Evolutionary conservation across 2,113 vertebrate species (phyloP), one percentile per base, ranked within the genome.

Genomic region (Trematomus loennbergii): DNA sequence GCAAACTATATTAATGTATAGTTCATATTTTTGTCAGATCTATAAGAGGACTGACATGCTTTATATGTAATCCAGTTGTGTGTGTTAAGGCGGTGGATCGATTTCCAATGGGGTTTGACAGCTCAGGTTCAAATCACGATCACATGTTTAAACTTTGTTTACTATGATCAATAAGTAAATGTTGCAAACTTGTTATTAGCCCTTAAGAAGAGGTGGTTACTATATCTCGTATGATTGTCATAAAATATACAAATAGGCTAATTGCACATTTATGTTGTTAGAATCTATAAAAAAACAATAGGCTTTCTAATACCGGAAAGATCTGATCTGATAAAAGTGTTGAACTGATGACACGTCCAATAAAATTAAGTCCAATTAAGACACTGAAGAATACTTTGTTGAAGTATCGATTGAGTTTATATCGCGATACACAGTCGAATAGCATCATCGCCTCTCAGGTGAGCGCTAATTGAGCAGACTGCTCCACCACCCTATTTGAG

Each of bases 121-220:
- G 55, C 74, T 65, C n/a, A 87, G 70, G 78, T 88, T 86, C 80
- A 85, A 86, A 86, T 83, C 78, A 78, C 83, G 59, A 71, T 78
- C 74, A 81, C 84, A 76, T 78, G 66, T 25, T 5, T 3, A 0
- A 1, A 0, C 11, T 48, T n/a, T 13, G 18, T 18, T 58, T 4
- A 11, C 0, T 4, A 7, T 7, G 61, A 20, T 9, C 18, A 45
- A 15, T 40, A 40, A 8, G 6, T 40, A 40, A 40, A 40, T 40
- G 36, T 36, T 7, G 36, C 36, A 36, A 36, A 36, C 5, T 36
- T 36, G 36, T 36, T 36, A 36, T 36, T 40, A 40, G 36, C 36
- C 36, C 1, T 40, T 40, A 40, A 29, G 29, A 29, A 29, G 36
- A 40, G 7, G 8, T 7, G 36, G 36, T 40, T 36, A 36, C 3